A percentile compares a stretch with the other conserved stretches of the same genome.
phyloP scores from a whole-genome alignment of 2,888 invertebrate genomes.

The Cosmorhoe ocellata region DNA sequence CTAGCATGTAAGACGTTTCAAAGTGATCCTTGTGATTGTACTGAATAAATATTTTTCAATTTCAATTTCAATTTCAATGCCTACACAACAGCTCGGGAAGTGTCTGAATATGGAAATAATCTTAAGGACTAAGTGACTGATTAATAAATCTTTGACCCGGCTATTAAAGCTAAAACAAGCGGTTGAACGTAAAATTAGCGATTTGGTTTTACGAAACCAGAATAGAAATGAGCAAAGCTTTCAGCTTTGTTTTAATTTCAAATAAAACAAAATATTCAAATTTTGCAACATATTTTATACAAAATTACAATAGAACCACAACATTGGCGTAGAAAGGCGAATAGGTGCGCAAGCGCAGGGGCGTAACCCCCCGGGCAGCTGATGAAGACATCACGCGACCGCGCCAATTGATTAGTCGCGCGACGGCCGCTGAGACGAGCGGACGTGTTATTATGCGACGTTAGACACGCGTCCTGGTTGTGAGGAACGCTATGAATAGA shows the following conservation, averaged over 20 bases:
- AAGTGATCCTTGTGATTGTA: too few species aligned
- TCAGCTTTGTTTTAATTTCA: slow-evolving; percentile 2
- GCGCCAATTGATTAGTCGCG: slow-evolving; percentile 80
- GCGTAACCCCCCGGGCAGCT: slow-evolving; percentile 76
- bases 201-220: too few species aligned
- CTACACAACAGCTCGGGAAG: too few species aligned
- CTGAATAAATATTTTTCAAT: too few species aligned
- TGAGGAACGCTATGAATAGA: slow-evolving; percentile 26
- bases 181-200: too few species aligned
- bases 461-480: slow-evolving; percentile 69
- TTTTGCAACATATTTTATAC: slow-evolving; percentile 18
- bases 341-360: slow-evolving; percentile 61
- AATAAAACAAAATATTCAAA: slow-evolving; percentile 14
- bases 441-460: slow-evolving; percentile 76
- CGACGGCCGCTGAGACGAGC: slow-evolving; percentile 63
- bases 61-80: too few species aligned
- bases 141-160: too few species aligned
- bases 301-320: slow-evolving; percentile 28
- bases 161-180: too few species aligned
- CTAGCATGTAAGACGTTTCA: too few species aligned
- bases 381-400: slow-evolving; percentile 80
- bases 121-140: too few species aligned
- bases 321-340: slow-evolving; percentile 29
- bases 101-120: too few species aligned
- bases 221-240: background rate